Base-by-base conservation (phyloP, 2,888 invertebrate genomes). In the Drosophila melanosoma region DNA sequence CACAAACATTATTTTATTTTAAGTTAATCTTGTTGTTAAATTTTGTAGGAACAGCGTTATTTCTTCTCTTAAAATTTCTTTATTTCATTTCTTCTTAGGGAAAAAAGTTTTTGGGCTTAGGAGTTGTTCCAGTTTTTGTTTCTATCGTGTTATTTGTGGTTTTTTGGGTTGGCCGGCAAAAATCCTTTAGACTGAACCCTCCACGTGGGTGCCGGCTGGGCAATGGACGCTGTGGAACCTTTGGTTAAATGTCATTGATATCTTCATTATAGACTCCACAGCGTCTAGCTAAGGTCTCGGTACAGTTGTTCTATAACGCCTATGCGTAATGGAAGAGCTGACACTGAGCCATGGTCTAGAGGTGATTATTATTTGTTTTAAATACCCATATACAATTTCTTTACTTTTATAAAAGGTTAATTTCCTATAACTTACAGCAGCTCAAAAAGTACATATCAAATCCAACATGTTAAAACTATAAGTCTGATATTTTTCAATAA, bases 141-240 rank as follows among this genome's bases (percentile, higher is more conserved):
- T 20, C 15, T 8, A n/a, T 38, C 60, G 15, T 26, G 1, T 35
- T 32, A n/a, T 48, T 54, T 26, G 26, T 54, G 72, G 32, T 40
- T 51, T 40, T 60, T 35, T 53, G 80, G 80, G 80, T 75, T 76
- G 77, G 77, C 76, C 59, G 77, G 77, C 69, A 69, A 78, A 78
- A 78, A 78, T 78, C 76, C 78, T 78, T 72, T 56, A 65, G 76
- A 71, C 78, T 62, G 52, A 78, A 81, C 60, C 78, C 78, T 78
- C 78, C 78, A 48, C 76, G 81, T 26, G 78, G 81, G 81, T 78
- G 78, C 78, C 81, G 57, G 78, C 78, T 76, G 78, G 81, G 40
- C 81, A 78, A 78, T 78, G 62, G 81, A 65, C 48, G 26, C 49
- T 71, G 61, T 51, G 10, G 36, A 35, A 33, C 1, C 40, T 4